Evolutionary conservation across 2,113 vertebrate genomes (phyloP).

Genomic region (Vulpes ferrilata): DNA sequence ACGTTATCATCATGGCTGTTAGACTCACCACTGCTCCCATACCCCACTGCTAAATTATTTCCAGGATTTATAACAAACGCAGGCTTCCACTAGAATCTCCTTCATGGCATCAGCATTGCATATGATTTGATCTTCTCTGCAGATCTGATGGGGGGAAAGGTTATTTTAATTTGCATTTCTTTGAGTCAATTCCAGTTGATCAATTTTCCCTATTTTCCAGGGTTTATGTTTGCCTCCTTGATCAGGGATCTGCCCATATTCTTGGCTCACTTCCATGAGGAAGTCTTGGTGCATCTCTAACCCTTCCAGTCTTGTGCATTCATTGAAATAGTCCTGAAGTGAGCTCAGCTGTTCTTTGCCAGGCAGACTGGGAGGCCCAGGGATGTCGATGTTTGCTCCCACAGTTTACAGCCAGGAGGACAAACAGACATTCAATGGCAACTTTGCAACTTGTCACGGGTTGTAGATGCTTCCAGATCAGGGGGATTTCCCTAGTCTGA

Average conservation of each 20-base stretch:
- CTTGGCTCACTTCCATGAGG: accelerated
- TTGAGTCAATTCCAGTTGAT: not conserved
- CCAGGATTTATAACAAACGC: not conserved
- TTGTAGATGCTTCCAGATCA: not conserved
- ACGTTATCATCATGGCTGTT: no score
- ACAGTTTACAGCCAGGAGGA: not conserved
- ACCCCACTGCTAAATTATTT: not conserved
- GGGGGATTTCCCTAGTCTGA: not conserved
- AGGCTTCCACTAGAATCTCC: not conserved
- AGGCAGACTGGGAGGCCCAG: not conserved
- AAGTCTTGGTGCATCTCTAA: not conserved
- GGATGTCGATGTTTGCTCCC: not conserved
- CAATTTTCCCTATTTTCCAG: not conserved
- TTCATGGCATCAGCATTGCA: not conserved
- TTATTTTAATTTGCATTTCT: not conserved
- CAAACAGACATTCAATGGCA: not conserved
- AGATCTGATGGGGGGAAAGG: not conserved
- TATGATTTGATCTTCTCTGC: not conserved
- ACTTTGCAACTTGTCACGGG: not conserved
- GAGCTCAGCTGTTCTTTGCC: not conserved
- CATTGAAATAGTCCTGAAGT: not conserved
- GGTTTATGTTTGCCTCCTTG: not conserved
- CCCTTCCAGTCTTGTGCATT: no score
- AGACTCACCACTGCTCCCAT: not conserved
- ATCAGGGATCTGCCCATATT: not conserved